Conservation (phyloP, 2,113 vertebrate species). For the Candoia aspera region DNA sequence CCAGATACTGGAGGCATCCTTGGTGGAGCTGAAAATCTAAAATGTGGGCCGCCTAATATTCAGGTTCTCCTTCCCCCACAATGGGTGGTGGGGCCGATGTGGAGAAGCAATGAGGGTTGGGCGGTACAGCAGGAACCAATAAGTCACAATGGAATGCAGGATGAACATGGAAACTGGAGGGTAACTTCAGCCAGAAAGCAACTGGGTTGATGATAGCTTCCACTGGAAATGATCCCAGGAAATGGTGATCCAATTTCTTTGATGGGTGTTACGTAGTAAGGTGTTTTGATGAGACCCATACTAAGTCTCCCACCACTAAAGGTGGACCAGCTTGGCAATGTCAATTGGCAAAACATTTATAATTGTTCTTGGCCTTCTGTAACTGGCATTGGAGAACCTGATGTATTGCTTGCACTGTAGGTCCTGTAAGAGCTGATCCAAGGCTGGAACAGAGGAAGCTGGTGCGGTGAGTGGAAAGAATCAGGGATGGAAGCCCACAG, state of each 20-base stretch:
- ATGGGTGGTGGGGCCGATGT: no score
- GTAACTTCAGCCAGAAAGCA: background rate
- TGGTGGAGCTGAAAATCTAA: no score
- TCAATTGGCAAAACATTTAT: background rate
- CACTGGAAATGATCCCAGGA: background rate
- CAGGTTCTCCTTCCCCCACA: no score
- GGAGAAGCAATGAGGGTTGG: no score
- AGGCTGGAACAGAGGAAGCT: background rate
- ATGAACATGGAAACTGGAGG: background rate
- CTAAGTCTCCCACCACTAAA: background rate
- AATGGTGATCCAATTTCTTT: background rate
- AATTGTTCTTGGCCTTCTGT: background rate
- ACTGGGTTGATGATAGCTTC: background rate
- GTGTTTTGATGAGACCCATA: background rate
- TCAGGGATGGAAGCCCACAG: background rate
- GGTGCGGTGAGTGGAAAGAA: background rate
- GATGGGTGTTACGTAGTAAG: background rate
- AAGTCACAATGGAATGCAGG: background rate
- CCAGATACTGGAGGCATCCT: no score
- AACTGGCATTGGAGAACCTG: background rate
- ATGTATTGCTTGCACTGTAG: background rate
- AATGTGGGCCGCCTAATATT: no score
- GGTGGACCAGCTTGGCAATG: background rate
- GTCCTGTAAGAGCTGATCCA: background rate
- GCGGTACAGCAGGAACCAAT: background rate